phyloP scores from a whole-genome alignment of 2,113 vertebrate genomes.

The Arothron firmamentum region DNA sequence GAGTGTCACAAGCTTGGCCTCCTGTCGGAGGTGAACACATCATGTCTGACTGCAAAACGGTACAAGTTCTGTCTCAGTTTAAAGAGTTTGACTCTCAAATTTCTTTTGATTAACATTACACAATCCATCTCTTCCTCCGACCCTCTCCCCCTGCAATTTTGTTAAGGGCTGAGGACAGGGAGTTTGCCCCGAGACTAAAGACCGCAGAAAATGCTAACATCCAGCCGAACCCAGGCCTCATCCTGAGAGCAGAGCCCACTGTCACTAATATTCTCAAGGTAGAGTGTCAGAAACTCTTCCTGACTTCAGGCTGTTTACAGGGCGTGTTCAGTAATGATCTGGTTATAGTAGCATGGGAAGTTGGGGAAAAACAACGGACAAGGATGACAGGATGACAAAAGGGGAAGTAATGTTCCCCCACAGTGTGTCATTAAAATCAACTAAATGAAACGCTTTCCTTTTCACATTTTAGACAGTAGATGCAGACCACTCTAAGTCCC shows the following conservation, averaged over 20 bases:
- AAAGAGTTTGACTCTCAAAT: neutral
- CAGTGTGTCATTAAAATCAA: too few relatives aligned
- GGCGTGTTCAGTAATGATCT: too few relatives aligned
- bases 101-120: conserved; percentile 18
- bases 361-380: too few relatives aligned
- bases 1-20: conserved; percentile 94
- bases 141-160: conserved; percentile 17
- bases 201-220: conserved; percentile 94
- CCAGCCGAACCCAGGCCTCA: conserved; percentile 93
- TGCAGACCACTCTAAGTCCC: conserved; percentile 96
- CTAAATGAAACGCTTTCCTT: neutral
- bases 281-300: neutral
- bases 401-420: neutral
- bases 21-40: conserved; percentile 83
- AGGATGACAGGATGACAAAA: neutral
- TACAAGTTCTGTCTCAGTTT: conserved; percentile 52
- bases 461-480: conserved; percentile 84
- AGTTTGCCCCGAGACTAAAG: conserved; percentile 84
- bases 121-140: neutral
- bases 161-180: conserved; percentile 82
- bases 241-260: conserved; percentile 92
- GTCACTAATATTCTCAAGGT: conserved; percentile 99
- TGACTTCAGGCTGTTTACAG: too few relatives aligned
- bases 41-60: conserved; percentile 85
- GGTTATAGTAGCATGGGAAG: too few relatives aligned